Base-by-base conservation (phyloP, 2,797 vertebrate genomes). In the Falco biarmicus region DNA sequence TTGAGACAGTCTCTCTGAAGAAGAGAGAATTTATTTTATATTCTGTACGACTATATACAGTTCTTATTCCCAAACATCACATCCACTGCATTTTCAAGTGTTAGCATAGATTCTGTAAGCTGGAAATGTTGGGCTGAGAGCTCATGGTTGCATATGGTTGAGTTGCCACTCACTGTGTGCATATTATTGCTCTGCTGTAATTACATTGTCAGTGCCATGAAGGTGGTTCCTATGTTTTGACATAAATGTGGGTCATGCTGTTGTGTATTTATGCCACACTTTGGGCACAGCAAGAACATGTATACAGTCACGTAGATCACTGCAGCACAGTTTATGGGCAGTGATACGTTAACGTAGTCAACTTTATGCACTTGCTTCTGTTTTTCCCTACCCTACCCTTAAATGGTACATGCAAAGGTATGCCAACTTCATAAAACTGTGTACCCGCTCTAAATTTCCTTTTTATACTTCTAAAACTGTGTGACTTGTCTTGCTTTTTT, bases 91-190 rank as follows among this genome's bases (percentile, higher is more conserved):
- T 4, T 82, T 87, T 65, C 88, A 63, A 88, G 25, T 56, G 29
- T 63, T 84, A 59, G 22, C 17, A 88, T 78, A 2, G n/a, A 8
- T 70, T 83, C 48, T 31, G 20, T 90, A 64, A 65, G 41, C 29
- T 74, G 43, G 37, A n/a, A 57, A 0, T 10, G 11, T 4, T 89
- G 53, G 47, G 31, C 41, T 66, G 45, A n/a, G 54, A 29, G 53
- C 65, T 85, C n/a, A 10, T 0, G 1, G 37, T 50, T 89, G 32
- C 1, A 1, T 0, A 0, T 17, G 21, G 81, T 10, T 70, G 64
- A 57, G 32, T 57, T 68, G 37, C 39, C 0, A 0, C 65, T 95
- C 24, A 1, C 45, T 31, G 21, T 17, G 59, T 63, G 43, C 17
- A 7, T 60, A 64, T 79, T 89, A 45, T 9, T 81, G 64, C 75